These are phyloP conservation scores for Sebastes schlegelii DNA, from an alignment of 2,113 vertebrate genomes.

Conservation along the genomic window DNA sequence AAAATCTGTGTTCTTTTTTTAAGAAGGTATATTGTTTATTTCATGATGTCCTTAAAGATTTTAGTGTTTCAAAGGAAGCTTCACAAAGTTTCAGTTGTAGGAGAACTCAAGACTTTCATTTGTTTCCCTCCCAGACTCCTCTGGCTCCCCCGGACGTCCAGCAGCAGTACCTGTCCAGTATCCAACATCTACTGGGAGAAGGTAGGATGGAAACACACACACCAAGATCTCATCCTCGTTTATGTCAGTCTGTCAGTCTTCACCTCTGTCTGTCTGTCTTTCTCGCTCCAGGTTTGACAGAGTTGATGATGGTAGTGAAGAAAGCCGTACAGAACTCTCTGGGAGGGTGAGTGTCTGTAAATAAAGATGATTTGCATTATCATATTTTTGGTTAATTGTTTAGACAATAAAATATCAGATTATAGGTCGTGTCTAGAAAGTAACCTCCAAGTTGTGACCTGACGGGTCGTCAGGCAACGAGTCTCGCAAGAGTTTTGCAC, in stretches of 20 bases:
- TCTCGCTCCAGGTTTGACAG: constrained; percentile 86
- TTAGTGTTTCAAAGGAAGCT: not conserved
- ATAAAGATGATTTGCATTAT: not conserved
- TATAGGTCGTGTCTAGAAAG: too few relatives aligned
- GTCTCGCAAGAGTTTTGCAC: too few relatives aligned
- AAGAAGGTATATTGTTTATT: not conserved
- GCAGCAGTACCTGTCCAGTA: constrained; percentile 97
- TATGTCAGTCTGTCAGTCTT: too few relatives aligned
- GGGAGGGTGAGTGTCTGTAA: constrained; percentile 85
- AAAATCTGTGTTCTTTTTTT: not conserved
- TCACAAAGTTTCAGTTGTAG: not conserved
- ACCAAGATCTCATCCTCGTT: not conserved
- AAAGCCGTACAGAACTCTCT: constrained; percentile 91
- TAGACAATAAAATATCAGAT: not conserved
- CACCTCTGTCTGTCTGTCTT: not conserved
- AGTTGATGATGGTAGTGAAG: constrained; percentile 94
- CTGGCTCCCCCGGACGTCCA: constrained; percentile 95
- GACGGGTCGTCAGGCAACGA: too few relatives aligned
- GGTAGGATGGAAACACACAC: constrained; percentile 80
- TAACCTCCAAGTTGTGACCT: too few relatives aligned
- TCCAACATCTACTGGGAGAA: constrained; percentile 96
- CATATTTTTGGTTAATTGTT: not conserved
- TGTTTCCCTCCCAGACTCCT: constrained; percentile 80
- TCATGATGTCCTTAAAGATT: not conserved
- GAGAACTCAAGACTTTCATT: not conserved